These are phyloP conservation scores for Ommatoiulus sabulosus DNA, from an alignment of 2,888 invertebrate genomes.

Conservation along the genomic window DNA sequence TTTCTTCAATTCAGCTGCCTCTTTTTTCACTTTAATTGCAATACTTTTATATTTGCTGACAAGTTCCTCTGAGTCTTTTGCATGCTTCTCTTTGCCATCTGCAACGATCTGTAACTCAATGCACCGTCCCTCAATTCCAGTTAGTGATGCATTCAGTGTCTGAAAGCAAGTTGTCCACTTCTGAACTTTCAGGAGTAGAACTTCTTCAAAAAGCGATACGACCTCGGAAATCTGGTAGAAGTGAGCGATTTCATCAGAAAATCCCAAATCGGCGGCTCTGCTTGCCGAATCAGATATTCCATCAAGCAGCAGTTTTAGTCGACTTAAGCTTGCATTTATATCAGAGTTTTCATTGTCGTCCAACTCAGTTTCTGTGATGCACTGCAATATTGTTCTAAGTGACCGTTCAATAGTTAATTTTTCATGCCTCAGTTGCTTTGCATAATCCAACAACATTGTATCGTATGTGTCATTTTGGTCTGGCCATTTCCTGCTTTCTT, in stretches of 20 bases:
- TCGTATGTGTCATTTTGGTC: background rate
- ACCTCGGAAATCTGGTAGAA: background rate
- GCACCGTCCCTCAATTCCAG: background rate
- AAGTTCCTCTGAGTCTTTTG: slow-evolving; percentile 48
- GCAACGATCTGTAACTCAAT: background rate
- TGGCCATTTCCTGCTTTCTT: background rate
- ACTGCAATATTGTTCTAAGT: slow-evolving; percentile 4
- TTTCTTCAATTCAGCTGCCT: slow-evolving; percentile 55
- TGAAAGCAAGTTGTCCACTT: slow-evolving; percentile 20
- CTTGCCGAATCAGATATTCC: background rate
- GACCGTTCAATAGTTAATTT: background rate
- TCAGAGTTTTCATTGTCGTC: slow-evolving; percentile 24
- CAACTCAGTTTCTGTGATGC: slow-evolving; percentile 26
- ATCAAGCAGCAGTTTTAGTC: background rate
- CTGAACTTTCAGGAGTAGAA: slow-evolving; percentile 9
- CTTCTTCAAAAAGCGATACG: background rate
- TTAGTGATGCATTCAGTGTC: background rate
- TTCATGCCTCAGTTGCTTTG: background rate
- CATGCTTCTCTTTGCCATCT: background rate
- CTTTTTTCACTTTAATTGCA: slow-evolving; percentile 55
- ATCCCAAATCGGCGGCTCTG: background rate
- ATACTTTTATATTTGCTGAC: slow-evolving; percentile 53
- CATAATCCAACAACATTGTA: background rate
- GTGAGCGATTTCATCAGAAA: background rate
- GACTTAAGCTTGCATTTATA: background rate